A percentile compares a stretch with the other conserved stretches of the same genome.
These are phyloP conservation scores for Agrotis clavis DNA, from an alignment of 2,888 invertebrate genomes.

Conservation along the genomic window DNA sequence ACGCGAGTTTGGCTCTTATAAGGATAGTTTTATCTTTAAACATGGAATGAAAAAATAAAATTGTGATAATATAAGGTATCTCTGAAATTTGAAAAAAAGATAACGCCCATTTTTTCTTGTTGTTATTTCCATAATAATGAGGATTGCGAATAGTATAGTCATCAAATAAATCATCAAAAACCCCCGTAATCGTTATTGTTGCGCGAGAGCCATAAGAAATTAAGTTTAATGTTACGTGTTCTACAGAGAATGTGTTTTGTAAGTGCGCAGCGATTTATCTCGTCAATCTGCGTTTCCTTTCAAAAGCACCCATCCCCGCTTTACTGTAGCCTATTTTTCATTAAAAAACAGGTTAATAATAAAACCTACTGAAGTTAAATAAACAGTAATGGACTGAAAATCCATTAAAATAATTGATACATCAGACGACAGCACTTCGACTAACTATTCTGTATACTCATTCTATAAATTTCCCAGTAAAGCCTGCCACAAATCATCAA, in stretches of 20 bases:
- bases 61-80: too few relatives aligned
- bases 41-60: too few relatives aligned
- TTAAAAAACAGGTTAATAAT: background rate
- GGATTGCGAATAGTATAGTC: too few relatives aligned
- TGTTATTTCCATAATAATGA: too few relatives aligned
- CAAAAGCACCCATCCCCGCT: background rate
- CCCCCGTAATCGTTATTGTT: background rate
- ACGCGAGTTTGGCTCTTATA: background rate
- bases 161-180: background rate
- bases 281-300: background rate
- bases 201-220: background rate
- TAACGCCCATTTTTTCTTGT: too few relatives aligned
- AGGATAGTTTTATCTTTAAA: too few relatives aligned
- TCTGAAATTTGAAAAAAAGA: too few relatives aligned
- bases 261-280: background rate
- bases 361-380: background rate
- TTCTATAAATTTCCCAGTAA: constrained; percentile 16
- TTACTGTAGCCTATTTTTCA: background rate
- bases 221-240: background rate
- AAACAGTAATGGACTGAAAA: background rate
- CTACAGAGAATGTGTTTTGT: background rate
- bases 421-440: constrained; percentile 4
- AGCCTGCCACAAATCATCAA: constrained; percentile 35
- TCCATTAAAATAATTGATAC: background rate
- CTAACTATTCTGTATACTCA: constrained; percentile 6